Base-by-base conservation (phyloP, 2,888 invertebrate species). In the Caenorhabditis sinica region DNA sequence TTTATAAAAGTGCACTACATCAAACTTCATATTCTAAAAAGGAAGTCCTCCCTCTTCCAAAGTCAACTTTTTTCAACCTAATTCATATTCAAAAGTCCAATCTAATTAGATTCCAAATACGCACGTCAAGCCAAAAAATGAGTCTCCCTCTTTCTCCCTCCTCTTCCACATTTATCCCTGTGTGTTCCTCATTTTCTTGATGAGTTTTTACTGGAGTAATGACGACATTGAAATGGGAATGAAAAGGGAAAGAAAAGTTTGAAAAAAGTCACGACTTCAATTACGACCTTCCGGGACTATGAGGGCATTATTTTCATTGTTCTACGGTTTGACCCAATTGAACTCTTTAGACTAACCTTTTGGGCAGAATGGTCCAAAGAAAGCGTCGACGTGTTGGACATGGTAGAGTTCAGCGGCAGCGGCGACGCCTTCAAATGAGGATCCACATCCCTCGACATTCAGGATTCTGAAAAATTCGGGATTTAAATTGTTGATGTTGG, bases 341-440 rank as follows among this genome's bases (percentile, higher is more conserved):
- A 60, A 45, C 30, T 23, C 25, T 56, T 73, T 61, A n/a, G 53
- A 63, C 58, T 13, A 17, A 88, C 89, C 89, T 61, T 86, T 75
- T 43, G 82, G 73, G 60, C 89, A 89, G 58, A 83, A 89, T 2
- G 89, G 89, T 43, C 89, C 89, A 25, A 89, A 85, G 71, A 87
- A 89, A 11, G 86, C 89, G 43, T 85, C 83, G 6, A 88, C 79
- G 23, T 86, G 80, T 23, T 85, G 63, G 2, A 83, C 72, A 72
- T 89, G 89, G 61, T 86, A 89, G n/a, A 89, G 74, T 49, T 85
- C 83, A 8, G 89, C 88, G 15, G 88, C 88, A 1, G 86, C 88
- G 0, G 88, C 88, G 6, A 89, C 89, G 33, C 89, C 89, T 72
- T 89, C 88, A 40, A 87, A 89, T 5, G 87, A 88, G 4, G 58